Evolutionary conservation across 2,888 invertebrate species (phyloP), one percentile per base, ranked within the genome.

Genomic region (Abscondita cerata): DNA sequence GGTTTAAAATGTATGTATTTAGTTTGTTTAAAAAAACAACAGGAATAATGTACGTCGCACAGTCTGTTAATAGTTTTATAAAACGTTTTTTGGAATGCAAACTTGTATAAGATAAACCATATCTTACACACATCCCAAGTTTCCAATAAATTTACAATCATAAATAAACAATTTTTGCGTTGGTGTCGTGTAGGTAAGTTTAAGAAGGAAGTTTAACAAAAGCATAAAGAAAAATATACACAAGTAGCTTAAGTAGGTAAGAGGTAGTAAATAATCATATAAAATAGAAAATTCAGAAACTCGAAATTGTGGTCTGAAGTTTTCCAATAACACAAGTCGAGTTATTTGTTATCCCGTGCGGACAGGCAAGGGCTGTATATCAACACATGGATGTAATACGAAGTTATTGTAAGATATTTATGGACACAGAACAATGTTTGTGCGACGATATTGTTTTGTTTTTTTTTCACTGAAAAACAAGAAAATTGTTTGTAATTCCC

Each of bases 301-400:
- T 69, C 70, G 64, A 70, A 72, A 73, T 72, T 73, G 73, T 70
- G 72, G 73, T 61, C 70, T 68, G 71, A 73, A 74, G 72, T 74
- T 74, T 74, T 73, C 73, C 74, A 73, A 73, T 74, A 74, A 73
- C 72, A 71, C 60, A 69, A 72, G 71, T 72, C 70, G 71, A 69
- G 72, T 73, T 73, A 73, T 74, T 74, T 73, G 73, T 73, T 73
- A 72, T 72, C 70, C 72, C 71, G 64, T 65, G 67, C 68, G 70
- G 72, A 71, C 70, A 67, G 54, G 58, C 57, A 60, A 52, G 51
- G 51, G 68, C 66, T 66, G 68, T 69, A 68, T 68, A 68, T 68
- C 68, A 68, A 65, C 65, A 67, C 69, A 68, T 66, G 63, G 64
- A 68, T 66, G 64, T 68, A 70, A 67, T 70, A 65, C 67, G 67